Evolutionary conservation across 2,797 vertebrate species (phyloP).

Genomic region (Botia kubotai): DNA sequence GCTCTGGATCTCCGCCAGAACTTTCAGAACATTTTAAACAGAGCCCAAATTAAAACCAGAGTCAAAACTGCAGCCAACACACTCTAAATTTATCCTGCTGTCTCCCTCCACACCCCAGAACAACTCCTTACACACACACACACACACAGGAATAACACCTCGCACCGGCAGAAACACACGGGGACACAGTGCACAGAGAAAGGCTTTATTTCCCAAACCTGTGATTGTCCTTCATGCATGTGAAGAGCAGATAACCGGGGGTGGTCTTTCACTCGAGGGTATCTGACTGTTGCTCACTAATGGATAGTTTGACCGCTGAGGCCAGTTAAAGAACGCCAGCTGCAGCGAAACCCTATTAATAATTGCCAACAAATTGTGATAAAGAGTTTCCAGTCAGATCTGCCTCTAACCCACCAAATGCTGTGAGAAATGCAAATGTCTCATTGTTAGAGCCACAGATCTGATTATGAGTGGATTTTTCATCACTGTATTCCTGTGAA

Average conservation of each 20-base stretch:
- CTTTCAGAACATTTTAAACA: constrained; percentile 46
- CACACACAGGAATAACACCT: constrained; percentile 14
- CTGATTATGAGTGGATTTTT: background rate
- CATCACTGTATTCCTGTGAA: background rate
- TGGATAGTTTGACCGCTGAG: constrained; percentile 60
- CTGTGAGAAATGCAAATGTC: background rate
- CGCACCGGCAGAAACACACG: constrained; percentile 9
- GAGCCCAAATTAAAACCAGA: constrained; percentile 55
- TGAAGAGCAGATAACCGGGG: constrained; percentile 11
- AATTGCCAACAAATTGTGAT: constrained; percentile 50
- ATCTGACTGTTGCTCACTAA: constrained; percentile 48
- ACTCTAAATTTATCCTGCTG: constrained; percentile 58
- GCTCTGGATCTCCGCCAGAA: constrained; percentile 48
- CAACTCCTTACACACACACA: constrained; percentile 25
- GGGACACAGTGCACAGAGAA: constrained; percentile 1
- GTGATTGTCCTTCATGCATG: constrained; percentile 12
- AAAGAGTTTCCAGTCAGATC: constrained; percentile 45
- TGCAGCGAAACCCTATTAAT: constrained; percentile 60
- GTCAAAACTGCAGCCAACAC: constrained; percentile 36
- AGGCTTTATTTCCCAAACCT: constrained; percentile 30
- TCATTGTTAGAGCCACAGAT: background rate
- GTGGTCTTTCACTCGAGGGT: constrained; percentile 49
- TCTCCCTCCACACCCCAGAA: constrained; percentile 20
- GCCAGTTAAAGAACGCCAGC: constrained; percentile 62
- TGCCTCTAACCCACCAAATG: constrained; percentile 28